Conservation (phyloP, 2,888 invertebrate species). For the Charanyca ferruginea region DNA sequence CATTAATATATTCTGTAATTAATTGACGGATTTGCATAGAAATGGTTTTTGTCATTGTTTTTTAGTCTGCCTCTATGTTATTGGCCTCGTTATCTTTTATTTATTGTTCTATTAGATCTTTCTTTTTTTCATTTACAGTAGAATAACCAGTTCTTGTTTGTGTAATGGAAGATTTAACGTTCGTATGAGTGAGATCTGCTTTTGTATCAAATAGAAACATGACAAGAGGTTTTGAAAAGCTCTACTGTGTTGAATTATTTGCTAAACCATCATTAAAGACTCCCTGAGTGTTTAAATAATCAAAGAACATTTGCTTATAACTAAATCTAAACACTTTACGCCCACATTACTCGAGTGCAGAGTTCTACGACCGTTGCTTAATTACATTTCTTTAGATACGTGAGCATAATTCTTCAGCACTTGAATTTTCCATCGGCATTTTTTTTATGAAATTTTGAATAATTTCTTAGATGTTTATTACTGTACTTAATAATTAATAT, state of each 20-base stretch:
- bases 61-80: constrained; percentile 34
- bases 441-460: not conserved
- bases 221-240: not conserved
- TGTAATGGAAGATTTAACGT: not conserved
- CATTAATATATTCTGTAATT: constrained; percentile 54
- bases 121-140: constrained; percentile 28
- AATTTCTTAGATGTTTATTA: not conserved
- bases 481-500: no score
- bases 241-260: not conserved
- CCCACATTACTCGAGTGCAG: constrained; percentile 24
- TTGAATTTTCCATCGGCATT: constrained; percentile 9
- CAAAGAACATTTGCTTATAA: constrained; percentile 13
- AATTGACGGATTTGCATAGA: constrained; percentile 55
- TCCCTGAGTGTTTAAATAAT: constrained; percentile 5
- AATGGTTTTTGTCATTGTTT: constrained; percentile 52
- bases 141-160: constrained; percentile 27
- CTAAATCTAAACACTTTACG: constrained; percentile 25
- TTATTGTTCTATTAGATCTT: constrained; percentile 47
- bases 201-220: constrained; percentile 22
- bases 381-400: constrained; percentile 38
- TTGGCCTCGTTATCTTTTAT: constrained; percentile 48
- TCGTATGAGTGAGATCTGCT: constrained; percentile 10
- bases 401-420: constrained; percentile 19
- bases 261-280: not conserved
- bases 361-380: constrained; percentile 43